Conservation (phyloP, 2,888 invertebrate genomes). For the Erebia aethiops region DNA sequence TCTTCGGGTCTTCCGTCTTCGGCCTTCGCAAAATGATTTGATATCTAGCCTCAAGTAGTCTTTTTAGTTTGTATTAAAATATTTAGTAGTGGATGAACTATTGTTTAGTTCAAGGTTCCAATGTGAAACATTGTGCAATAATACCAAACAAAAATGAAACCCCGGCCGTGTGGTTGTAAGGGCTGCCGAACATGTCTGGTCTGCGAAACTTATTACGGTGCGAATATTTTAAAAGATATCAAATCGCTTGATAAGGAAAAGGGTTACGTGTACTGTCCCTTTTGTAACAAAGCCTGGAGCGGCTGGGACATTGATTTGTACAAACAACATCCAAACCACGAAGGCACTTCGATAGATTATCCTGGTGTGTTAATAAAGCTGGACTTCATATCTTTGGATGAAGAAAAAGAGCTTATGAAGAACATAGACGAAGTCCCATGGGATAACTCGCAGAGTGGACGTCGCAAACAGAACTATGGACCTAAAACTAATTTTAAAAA, state of each 20-base stretch:
- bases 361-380: conserved; percentile 87
- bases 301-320: conserved; percentile 86
- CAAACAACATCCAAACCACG: conserved; percentile 86
- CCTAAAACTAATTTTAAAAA: conserved; percentile 99
- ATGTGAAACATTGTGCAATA: conserved; percentile 21
- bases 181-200: conserved; percentile 94
- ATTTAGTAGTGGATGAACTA: background rate
- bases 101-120: background rate
- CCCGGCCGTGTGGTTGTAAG: conserved; percentile 95
- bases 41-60: too few species aligned
- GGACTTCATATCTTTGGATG: conserved; percentile 88
- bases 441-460: conserved; percentile 96
- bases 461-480: conserved; percentile 98
- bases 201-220: conserved; percentile 88
- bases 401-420: conserved; percentile 86
- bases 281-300: conserved; percentile 89
- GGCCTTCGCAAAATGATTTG: background rate
- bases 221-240: conserved; percentile 61
- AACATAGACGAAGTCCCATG: conserved; percentile 92
- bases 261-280: conserved; percentile 89
- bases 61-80: background rate
- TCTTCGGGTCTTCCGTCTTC: background rate
- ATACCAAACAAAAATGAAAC: conserved; percentile 52
- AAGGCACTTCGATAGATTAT: conserved; percentile 82
- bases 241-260: conserved; percentile 76